Conservation (phyloP, 2,113 vertebrate species). For the Pangasianodon gigas region DNA sequence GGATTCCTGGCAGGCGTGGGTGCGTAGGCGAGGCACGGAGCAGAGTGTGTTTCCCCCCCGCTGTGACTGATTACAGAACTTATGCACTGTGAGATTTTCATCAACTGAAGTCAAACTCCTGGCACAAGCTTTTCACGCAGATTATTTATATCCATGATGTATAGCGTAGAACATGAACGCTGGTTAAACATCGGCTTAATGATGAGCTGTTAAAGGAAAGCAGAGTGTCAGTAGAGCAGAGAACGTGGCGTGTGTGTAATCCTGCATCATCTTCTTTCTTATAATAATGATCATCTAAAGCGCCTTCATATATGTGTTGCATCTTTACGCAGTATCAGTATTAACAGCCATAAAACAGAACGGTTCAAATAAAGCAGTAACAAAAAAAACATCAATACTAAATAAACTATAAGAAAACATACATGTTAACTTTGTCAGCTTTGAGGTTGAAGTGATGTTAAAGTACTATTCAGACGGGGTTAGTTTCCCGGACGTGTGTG, state of each 20-base stretch:
- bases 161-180: background rate
- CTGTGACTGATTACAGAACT: slow-evolving; percentile 64
- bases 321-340: background rate
- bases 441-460: no score
- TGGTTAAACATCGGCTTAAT: slow-evolving; percentile 57
- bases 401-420: background rate
- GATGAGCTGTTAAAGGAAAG: background rate
- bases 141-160: slow-evolving; percentile 7
- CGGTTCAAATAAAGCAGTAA: background rate
- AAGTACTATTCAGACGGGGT: no score
- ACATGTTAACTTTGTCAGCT: no score
- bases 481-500: background rate
- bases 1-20: slow-evolving; percentile 3
- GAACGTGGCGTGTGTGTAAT: background rate
- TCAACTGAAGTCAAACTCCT: slow-evolving; percentile 37
- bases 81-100: slow-evolving; percentile 59
- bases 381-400: background rate
- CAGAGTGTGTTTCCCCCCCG: slow-evolving; percentile 27
- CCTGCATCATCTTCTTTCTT: background rate
- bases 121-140: background rate
- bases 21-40: slow-evolving; percentile 45
- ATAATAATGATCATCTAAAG: background rate
- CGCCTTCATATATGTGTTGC: background rate
- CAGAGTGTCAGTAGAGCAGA: background rate
- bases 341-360: no score